Evolutionary conservation across 1,140 invertebrate genomes (phyloP).

Genomic region (Whitmania pigra): DNA sequence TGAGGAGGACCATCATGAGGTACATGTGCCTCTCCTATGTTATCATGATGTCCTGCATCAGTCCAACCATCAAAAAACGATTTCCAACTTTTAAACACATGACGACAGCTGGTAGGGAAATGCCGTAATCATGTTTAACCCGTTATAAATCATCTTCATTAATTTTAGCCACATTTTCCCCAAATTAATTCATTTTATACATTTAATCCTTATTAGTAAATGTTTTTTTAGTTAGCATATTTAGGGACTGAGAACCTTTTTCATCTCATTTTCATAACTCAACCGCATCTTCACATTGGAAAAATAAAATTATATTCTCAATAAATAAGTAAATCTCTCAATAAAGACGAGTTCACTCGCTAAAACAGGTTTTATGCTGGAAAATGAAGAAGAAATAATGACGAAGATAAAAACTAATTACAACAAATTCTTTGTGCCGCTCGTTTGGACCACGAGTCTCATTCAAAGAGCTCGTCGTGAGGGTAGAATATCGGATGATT

Average conservation of each 20-base stretch:
- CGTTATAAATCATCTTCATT: not conserved
- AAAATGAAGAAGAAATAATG: constrained; percentile 61
- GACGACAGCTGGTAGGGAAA: constrained; percentile 57
- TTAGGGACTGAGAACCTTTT: no score
- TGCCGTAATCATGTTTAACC: no score
- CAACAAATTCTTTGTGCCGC: constrained; percentile 84
- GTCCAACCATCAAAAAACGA: constrained; percentile 74
- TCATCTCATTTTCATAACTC: no score
- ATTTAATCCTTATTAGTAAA: no score
- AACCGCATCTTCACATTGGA: no score
- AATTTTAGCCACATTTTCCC: no score
- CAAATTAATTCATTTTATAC: no score
- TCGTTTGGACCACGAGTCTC: constrained; percentile 80
- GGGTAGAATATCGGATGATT: constrained; percentile 79
- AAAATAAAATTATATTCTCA: no score
- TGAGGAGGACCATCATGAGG: constrained; percentile 72
- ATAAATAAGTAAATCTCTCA: no score
- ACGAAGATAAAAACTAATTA: constrained; percentile 64
- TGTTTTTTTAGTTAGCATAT: no score
- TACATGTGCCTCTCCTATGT: constrained; percentile 25
- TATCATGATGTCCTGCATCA: constrained; percentile 52
- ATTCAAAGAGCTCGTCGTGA: constrained; percentile 66
- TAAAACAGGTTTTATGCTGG: constrained; percentile 59
- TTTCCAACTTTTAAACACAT: constrained; percentile 78
- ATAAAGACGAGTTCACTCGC: no score